phyloP scores from a whole-genome alignment of 2,888 invertebrate species.

The Epirrhoe tristata region DNA sequence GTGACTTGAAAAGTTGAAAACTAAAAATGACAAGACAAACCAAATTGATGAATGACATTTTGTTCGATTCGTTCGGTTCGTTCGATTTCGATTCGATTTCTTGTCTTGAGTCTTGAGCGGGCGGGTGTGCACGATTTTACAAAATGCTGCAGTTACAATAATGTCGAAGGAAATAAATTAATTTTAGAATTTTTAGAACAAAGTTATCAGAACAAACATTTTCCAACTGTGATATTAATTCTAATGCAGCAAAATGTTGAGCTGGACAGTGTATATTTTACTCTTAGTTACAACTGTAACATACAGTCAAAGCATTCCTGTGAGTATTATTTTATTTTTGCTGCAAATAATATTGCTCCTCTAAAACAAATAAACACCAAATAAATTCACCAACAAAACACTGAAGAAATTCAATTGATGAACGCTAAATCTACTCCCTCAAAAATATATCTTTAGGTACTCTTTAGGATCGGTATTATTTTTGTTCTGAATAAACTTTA shows the following conservation, averaged over 20 bases:
- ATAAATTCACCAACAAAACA: not conserved
- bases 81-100: not conserved
- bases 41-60: slow-evolving; percentile 2
- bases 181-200: slow-evolving; percentile 5
- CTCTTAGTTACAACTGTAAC: slow-evolving; percentile 45
- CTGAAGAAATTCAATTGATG: too few relatives aligned
- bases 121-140: slow-evolving; percentile 30
- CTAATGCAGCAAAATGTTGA: slow-evolving; percentile 60
- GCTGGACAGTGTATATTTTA: slow-evolving; percentile 46
- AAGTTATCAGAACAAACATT: slow-evolving; percentile 41
- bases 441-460: too few relatives aligned
- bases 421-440: too few relatives aligned
- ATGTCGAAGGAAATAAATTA: slow-evolving; percentile 7
- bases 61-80: not conserved
- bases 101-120: too few relatives aligned
- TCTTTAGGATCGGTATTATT: too few relatives aligned
- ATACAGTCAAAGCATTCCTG: slow-evolving; percentile 11
- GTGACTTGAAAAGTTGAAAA: not conserved
- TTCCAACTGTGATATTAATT: slow-evolving; percentile 59
- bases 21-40: slow-evolving; percentile 1
- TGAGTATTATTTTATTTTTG: slow-evolving; percentile 19
- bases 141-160: slow-evolving; percentile 3
- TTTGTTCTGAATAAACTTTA: too few relatives aligned
- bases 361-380: not conserved
- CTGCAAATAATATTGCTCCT: not conserved